These are phyloP conservation scores for Orchestes rusci DNA, from an alignment of 2,888 invertebrate species.

Conservation along the genomic window DNA sequence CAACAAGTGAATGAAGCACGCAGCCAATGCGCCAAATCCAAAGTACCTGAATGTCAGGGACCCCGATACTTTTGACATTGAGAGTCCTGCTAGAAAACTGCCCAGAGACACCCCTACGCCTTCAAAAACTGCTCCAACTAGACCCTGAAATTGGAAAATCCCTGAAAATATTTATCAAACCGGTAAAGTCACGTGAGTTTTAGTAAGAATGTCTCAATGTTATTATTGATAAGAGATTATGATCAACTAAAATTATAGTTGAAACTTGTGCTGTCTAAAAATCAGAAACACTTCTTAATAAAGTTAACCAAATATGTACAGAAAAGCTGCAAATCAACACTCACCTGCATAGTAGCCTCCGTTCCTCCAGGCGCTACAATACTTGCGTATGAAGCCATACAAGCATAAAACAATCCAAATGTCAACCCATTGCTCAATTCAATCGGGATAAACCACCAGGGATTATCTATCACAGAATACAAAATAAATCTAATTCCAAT, in stretches of 20 bases:
- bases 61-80: slow-evolving; percentile 55
- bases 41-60: slow-evolving; percentile 63
- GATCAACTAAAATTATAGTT: too few species aligned
- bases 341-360: slow-evolving; percentile 78
- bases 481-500: slow-evolving; percentile 74
- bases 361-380: slow-evolving; percentile 76
- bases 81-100: slow-evolving; percentile 67
- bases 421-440: slow-evolving; percentile 84
- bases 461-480: slow-evolving; percentile 71
- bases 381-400: slow-evolving; percentile 84
- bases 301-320: too few species aligned
- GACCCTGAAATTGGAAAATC: slow-evolving; percentile 59
- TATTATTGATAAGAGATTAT: too few species aligned
- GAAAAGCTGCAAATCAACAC: too few species aligned
- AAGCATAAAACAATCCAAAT: slow-evolving; percentile 80
- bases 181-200: too few species aligned
- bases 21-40: slow-evolving; percentile 59
- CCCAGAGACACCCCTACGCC: slow-evolving; percentile 77
- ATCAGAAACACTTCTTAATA: too few species aligned
- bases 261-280: too few species aligned
- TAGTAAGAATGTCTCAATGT: too few species aligned
- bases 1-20: slow-evolving; percentile 52
- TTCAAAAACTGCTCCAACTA: slow-evolving; percentile 82
- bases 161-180: too few species aligned
- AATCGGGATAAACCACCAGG: slow-evolving; percentile 79